Evolutionary conservation across 1,140 invertebrate genomes (phyloP).

Genomic region (Lepeophtheirus salmonis): DNA sequence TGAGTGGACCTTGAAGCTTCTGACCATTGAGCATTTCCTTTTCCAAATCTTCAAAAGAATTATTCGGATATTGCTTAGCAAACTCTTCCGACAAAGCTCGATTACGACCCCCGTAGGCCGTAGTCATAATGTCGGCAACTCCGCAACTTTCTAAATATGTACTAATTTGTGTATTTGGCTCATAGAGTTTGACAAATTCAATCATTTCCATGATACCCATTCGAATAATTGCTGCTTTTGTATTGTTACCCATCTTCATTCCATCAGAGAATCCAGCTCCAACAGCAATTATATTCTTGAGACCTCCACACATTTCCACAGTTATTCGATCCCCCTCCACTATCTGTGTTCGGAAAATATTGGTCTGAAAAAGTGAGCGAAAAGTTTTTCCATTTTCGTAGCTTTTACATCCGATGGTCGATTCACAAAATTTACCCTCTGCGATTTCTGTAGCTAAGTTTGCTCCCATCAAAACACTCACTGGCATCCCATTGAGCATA

Average conservation of each 20-base stretch:
- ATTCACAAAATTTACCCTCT: slow-evolving; percentile 92
- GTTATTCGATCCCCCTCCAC: slow-evolving; percentile 86
- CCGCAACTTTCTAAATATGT: slow-evolving; percentile 99
- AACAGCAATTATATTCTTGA: slow-evolving; percentile 98
- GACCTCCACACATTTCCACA: slow-evolving; percentile 92
- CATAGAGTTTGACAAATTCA: neutral
- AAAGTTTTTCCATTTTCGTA: slow-evolving; percentile 50
- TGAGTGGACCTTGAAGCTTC: slow-evolving; percentile 42
- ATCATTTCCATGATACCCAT: slow-evolving; percentile 5
- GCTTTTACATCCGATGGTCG: slow-evolving; percentile 82
- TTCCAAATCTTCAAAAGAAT: slow-evolving; percentile 75
- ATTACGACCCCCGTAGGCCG: slow-evolving; percentile 94
- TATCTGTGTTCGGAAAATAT: slow-evolving; percentile 43
- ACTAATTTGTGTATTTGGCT: slow-evolving; percentile 25
- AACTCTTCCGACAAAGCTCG: slow-evolving; percentile 84
- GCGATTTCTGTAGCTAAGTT: slow-evolving; percentile 90
- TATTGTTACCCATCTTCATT: slow-evolving; percentile 83
- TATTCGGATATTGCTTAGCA: slow-evolving; percentile 54
- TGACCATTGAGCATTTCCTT: slow-evolving; percentile 93
- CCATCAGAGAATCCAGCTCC: slow-evolving; percentile 96
- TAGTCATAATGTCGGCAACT: slow-evolving; percentile 94
- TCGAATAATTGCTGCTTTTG: slow-evolving; percentile 86
- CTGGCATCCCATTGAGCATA: slow-evolving; percentile 34
- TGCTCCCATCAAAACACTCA: slow-evolving; percentile 90
- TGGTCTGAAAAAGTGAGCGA: slow-evolving; percentile 31